phyloP scores from a whole-genome alignment of 2,797 vertebrate genomes.

The Psittacula echo region DNA sequence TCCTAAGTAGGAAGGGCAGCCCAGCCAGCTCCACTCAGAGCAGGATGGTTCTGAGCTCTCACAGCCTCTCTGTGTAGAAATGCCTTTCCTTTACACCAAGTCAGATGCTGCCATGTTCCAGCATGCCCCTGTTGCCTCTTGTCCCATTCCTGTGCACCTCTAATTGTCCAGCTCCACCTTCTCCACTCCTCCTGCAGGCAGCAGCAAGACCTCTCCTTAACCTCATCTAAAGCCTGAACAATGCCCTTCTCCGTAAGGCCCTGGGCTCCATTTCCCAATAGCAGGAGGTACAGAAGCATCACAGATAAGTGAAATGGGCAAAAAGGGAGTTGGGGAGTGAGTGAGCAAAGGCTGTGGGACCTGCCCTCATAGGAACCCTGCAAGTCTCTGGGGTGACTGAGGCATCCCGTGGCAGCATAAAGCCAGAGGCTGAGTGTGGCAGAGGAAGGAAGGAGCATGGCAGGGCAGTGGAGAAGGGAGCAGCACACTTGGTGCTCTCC shows the following conservation, averaged over 20 bases:
- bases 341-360: not conserved
- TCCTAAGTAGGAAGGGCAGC: not conserved
- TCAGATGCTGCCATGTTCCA: not conserved
- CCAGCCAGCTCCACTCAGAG: not conserved
- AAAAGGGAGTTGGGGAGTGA: not conserved
- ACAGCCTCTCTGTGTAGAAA: not conserved
- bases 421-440: not conserved
- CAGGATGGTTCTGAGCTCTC: not conserved
- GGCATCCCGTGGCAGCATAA: not conserved
- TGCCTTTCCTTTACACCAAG: not conserved
- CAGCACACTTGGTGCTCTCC: not conserved
- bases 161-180: not conserved
- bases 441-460: not conserved
- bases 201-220: not conserved
- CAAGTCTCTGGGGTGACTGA: not conserved
- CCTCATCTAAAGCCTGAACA: not conserved
- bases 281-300: not conserved
- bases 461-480: not conserved
- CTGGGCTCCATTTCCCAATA: not conserved
- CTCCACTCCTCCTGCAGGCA: not conserved
- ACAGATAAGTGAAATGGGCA: not conserved
- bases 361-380: not conserved
- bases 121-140: not conserved
- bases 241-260: not conserved
- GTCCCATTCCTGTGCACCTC: not conserved